phyloP scores from a whole-genome alignment of 2,888 invertebrate species.

The Rugalucina vietnamica region DNA sequence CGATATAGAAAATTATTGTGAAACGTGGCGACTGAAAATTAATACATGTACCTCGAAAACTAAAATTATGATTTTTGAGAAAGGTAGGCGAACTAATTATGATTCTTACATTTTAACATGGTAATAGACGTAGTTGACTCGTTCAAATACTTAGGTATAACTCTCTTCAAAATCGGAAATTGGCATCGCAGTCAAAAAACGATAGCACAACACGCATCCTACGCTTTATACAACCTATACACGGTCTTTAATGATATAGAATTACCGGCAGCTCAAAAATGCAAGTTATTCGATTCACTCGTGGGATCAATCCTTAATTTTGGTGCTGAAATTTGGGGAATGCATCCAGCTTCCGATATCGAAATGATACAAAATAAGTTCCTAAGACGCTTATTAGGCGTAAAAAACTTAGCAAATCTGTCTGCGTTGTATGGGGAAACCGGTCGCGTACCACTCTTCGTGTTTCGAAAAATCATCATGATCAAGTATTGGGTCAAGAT shows the following conservation, averaged over 20 bases:
- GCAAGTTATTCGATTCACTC: neutral
- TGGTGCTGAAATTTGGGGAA: slow-evolving; percentile 12
- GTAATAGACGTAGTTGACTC: neutral
- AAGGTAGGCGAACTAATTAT: neutral
- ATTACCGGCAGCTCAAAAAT: neutral
- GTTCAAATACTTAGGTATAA: slow-evolving; percentile 17
- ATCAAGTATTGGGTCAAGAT: too few species aligned
- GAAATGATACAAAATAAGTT: neutral
- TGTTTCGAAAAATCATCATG: neutral
- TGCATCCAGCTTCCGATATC: neutral
- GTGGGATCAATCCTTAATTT: slow-evolving; percentile 8
- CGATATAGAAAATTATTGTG: slow-evolving; percentile 13
- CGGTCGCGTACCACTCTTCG: neutral
- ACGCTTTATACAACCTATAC: neutral
- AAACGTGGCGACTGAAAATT: neutral
- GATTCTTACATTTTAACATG: neutral
- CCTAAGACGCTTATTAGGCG: neutral
- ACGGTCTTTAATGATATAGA: neutral
- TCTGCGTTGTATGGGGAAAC: too few species aligned
- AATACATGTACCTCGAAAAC: slow-evolving; percentile 16
- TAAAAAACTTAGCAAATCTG: too few species aligned
- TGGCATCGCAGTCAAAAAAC: neutral
- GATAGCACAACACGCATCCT: slow-evolving; percentile 15
- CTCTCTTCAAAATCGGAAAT: slow-evolving; percentile 13
- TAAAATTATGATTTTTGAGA: slow-evolving; percentile 16